Evolutionary conservation across 2,113 vertebrate genomes (phyloP), one percentile per base, ranked within the genome.

Genomic region (Rhinogobius similis): DNA sequence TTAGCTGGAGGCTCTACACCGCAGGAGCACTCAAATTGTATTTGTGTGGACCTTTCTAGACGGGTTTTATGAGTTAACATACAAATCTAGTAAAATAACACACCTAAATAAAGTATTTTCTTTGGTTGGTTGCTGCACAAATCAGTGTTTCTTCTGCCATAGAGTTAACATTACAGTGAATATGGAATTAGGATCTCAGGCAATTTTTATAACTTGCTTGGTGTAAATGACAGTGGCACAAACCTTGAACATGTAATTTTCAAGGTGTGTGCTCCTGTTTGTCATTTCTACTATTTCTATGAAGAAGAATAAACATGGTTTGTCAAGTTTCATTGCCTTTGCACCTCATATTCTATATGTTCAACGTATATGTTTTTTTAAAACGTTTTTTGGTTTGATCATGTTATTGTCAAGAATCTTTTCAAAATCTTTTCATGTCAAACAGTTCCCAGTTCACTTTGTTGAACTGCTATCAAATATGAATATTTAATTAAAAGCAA

Each of bases 1-100:
- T 88, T 90, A 81, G 85, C 79, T 86, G 85, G 85, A 86, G 85
- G 84, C 68, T 89, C 66, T 32, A 65, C 53, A 85, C 85, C 86
- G 70, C 83, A 64, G 80, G 82, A 87, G 77, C 58, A 82, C 65
- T 69, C 65, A 63, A 82, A 84, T 83, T 82, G 64, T 50, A 48
- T 50, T 43, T 69, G 48, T 76, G 23, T 36, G 44, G 9, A n/a
- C 72, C 16, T 36, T 41, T 52, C 20, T 70, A 48, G 27, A 69
- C 46, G 29, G 24, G 43, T 65, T 38, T 26, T 41, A 64, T 75
- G 70, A 56, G 39, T 46, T 62, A 74, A 75, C 81, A 53, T 70
- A 44, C 58, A 73, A 62, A 70, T 46, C 2, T 46, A 46, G 43
- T 46, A 3, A 41, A 41, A 41, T n/a, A n/a, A n/a, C n/a, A n/a